Conservation (phyloP, 2,888 invertebrate species). For the Agriopis leucophaearia region DNA sequence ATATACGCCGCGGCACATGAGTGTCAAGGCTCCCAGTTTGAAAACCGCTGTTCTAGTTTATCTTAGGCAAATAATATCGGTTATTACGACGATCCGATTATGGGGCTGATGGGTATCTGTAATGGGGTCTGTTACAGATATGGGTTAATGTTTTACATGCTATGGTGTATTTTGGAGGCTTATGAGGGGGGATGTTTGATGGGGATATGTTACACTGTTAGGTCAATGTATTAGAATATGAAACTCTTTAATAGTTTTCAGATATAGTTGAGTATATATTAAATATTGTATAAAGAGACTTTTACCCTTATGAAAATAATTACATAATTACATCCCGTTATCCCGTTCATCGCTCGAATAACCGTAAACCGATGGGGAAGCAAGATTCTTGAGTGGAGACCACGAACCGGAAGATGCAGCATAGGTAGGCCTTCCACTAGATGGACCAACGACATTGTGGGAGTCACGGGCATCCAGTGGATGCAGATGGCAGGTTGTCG, state of each 20-base stretch:
- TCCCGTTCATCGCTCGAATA: too few species aligned
- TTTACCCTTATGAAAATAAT: too few species aligned
- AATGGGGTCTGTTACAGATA: constrained; percentile 56
- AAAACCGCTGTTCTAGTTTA: constrained; percentile 28
- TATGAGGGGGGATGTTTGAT: neutral
- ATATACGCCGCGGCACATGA: too few species aligned
- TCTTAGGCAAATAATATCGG: constrained; percentile 45
- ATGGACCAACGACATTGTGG: too few species aligned
- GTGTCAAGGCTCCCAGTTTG: neutral
- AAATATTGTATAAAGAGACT: neutral
- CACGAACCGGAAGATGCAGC: too few species aligned
- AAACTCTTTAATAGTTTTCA: neutral
- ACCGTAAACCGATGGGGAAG: too few species aligned
- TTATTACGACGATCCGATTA: constrained; percentile 41
- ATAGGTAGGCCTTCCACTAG: too few species aligned
- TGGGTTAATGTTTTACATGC: constrained; percentile 29
- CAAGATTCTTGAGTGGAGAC: too few species aligned
- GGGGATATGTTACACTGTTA: neutral
- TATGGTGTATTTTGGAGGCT: constrained; percentile 11
- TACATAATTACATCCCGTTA: too few species aligned
- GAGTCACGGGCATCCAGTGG: too few species aligned
- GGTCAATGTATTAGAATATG: neutral
- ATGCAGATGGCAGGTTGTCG: too few species aligned
- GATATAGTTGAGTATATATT: neutral
- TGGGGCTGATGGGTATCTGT: constrained; percentile 36